Percentiles rank a stretch among this genome's conserved stretches.
These are phyloP conservation scores for Oncorhynchus keta DNA, from an alignment of 2,113 vertebrate species.

Conservation along the genomic window DNA sequence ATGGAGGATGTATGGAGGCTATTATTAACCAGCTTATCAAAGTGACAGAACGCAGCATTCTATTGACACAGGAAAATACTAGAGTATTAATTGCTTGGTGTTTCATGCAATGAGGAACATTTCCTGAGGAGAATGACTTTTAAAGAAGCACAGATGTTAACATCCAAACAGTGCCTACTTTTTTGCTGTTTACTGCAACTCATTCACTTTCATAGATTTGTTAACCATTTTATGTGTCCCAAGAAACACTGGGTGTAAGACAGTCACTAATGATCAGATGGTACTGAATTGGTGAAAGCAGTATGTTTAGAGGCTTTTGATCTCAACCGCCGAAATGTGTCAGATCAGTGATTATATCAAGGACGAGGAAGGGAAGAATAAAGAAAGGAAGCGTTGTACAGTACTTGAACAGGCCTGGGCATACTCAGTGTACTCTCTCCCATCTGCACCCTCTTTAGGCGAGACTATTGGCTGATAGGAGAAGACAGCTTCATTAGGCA, in stretches of 20 bases:
- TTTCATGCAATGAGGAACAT: not conserved
- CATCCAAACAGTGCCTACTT: too few relatives aligned
- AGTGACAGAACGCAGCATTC: not conserved
- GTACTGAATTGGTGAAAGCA: not conserved
- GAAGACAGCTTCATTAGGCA: slow-evolving; percentile 34
- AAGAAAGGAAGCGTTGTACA: not conserved
- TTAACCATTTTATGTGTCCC: not conserved
- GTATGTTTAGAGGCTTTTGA: not conserved
- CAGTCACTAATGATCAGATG: not conserved
- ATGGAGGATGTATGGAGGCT: not conserved
- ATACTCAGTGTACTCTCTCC: not conserved
- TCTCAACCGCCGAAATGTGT: not conserved
- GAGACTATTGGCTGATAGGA: slow-evolving; percentile 19
- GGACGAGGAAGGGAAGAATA: not conserved
- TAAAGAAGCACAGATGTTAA: too few relatives aligned
- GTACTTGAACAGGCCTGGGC: not conserved
- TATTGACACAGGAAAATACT: not conserved
- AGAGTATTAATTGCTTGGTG: not conserved
- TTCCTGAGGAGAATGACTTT: too few relatives aligned
- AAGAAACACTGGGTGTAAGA: not conserved
- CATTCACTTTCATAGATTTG: not conserved
- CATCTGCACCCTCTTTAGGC: slow-evolving; percentile 15
- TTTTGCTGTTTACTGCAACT: not conserved
- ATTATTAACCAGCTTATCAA: not conserved
- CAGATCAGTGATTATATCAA: slow-evolving; percentile 1